Evolutionary conservation across 1,140 invertebrate genomes (phyloP).

Genomic region (Nebria ingens): DNA sequence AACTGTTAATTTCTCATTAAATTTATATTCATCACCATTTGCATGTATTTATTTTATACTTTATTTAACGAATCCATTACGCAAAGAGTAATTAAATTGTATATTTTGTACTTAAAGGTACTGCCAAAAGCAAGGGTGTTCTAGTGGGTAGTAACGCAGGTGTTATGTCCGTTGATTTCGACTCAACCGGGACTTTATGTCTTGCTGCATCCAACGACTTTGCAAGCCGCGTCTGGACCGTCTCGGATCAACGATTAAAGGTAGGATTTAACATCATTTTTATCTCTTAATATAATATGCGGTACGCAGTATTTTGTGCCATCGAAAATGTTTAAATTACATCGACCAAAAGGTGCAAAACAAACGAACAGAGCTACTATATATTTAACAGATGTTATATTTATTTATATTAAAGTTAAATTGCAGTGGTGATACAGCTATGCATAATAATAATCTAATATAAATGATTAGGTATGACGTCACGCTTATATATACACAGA

Average conservation of each 20-base stretch:
- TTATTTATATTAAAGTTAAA: no score
- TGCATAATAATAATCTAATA: no score
- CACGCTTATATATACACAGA: no score
- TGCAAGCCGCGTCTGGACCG: constrained; percentile 88
- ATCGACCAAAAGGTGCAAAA: background rate
- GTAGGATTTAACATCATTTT: constrained; percentile 63
- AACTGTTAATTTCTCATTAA: no score
- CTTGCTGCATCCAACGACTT: constrained; percentile 91
- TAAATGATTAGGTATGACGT: no score
- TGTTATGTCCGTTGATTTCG: constrained; percentile 93
- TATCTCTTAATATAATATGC: background rate
- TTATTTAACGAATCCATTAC: no score
- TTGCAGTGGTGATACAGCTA: no score
- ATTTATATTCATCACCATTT: no score
- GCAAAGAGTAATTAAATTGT: no score
- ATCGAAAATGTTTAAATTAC: no score
- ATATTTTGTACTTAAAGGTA: constrained; percentile 42
- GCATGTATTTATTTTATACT: no score
- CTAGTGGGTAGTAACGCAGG: constrained; percentile 85
- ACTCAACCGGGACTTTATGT: constrained; percentile 74
- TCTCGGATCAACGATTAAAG: constrained; percentile 79
- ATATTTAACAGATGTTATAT: no score
- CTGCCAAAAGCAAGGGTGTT: constrained; percentile 56
- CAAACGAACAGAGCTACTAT: background rate
- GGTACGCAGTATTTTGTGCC: constrained; percentile 3